phyloP scores from a whole-genome alignment of 1,140 invertebrate species.

The Drosophila novamexicana region DNA sequence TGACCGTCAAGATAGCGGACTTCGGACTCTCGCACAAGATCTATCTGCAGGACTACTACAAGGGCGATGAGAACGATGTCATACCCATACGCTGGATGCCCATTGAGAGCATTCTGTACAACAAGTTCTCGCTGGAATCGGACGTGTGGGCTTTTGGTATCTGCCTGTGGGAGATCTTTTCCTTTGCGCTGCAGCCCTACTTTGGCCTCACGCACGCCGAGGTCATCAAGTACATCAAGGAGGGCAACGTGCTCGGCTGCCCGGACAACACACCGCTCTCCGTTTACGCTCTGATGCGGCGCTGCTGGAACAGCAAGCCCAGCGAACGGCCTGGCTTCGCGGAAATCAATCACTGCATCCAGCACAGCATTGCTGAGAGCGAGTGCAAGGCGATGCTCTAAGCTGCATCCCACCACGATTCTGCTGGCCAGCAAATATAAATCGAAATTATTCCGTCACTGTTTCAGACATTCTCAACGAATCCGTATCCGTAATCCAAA shows the following conservation, averaged over 20 bases:
- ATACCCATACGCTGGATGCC: slow-evolving; percentile 98
- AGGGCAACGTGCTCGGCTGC: slow-evolving; percentile 93
- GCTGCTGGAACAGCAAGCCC: slow-evolving; percentile 96
- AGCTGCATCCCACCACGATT: neutral
- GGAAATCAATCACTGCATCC: slow-evolving; percentile 82
- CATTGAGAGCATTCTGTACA: slow-evolving; percentile 96
- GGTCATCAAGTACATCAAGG: slow-evolving; percentile 96
- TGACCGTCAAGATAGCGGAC: slow-evolving; percentile 98
- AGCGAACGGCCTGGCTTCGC: slow-evolving; percentile 92
- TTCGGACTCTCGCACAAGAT: slow-evolving; percentile 97
- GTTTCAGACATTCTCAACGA: slow-evolving; percentile 39
- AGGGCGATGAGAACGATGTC: slow-evolving; percentile 96
- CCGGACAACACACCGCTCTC: slow-evolving; percentile 95
- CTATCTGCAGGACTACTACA: slow-evolving; percentile 95
- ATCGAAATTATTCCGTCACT: slow-evolving; percentile 52
- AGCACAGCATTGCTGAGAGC: slow-evolving; percentile 79
- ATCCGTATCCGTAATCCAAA: slow-evolving; percentile 45
- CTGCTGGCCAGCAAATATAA: neutral
- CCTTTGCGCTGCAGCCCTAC: slow-evolving; percentile 96
- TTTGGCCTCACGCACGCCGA: slow-evolving; percentile 98
- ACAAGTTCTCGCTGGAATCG: slow-evolving; percentile 96
- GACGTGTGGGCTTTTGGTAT: slow-evolving; percentile 98
- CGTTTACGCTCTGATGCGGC: slow-evolving; percentile 96
- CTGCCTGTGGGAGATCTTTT: slow-evolving; percentile 97
- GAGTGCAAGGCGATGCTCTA: slow-evolving; percentile 82